Conservation (phyloP, 2,113 vertebrate genomes). For the Hiodon alosoides region DNA sequence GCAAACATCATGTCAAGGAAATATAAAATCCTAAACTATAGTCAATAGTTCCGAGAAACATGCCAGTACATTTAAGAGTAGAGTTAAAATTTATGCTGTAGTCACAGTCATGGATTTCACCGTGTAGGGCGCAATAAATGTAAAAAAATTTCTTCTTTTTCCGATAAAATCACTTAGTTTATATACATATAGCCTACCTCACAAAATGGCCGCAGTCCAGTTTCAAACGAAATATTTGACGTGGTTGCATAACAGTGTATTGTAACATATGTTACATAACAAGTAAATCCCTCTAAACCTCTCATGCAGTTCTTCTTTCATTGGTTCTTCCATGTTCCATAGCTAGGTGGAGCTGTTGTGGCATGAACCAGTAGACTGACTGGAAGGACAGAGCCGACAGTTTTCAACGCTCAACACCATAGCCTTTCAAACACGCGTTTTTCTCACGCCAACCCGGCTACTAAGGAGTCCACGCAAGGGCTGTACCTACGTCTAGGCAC, state of each 20-base stretch:
- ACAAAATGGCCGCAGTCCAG: neutral
- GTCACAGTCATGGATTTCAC: neutral
- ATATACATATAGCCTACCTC: neutral
- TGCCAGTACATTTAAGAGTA: too few relatives aligned
- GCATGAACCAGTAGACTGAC: neutral
- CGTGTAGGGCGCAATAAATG: too few relatives aligned
- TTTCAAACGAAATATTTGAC: constrained; percentile 49
- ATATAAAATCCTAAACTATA: too few relatives aligned
- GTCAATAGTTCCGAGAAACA: too few relatives aligned
- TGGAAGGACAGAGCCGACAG: constrained; percentile 8
- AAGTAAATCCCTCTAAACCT: constrained; percentile 34
- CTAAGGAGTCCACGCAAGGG: neutral
- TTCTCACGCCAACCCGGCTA: too few relatives aligned
- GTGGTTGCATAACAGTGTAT: constrained; percentile 63
- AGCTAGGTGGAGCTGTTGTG: constrained; percentile 54
- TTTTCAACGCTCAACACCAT: neutral
- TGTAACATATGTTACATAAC: constrained; percentile 64
- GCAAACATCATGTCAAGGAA: too few relatives aligned
- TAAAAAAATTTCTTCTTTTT: neutral
- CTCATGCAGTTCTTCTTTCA: neutral
- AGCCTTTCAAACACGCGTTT: neutral
- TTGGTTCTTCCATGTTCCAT: neutral
- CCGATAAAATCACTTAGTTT: neutral
- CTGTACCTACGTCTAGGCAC: neutral
- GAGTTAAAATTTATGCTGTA: too few relatives aligned